phyloP scores from a whole-genome alignment of 2,888 invertebrate species.

The Lobophora halterata region DNA sequence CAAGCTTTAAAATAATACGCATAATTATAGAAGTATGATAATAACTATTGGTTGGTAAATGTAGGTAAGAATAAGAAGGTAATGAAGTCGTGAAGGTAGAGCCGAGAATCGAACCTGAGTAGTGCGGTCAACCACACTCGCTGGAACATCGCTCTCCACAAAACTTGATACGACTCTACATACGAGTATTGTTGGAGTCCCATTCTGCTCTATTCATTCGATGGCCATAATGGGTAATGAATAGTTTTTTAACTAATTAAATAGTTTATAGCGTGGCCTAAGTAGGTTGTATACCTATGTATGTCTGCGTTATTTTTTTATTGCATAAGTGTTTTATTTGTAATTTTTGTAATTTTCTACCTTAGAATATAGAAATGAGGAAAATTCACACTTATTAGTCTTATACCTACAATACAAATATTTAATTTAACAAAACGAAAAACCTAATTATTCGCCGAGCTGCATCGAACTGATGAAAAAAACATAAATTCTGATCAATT shows the following conservation, averaged over 20 bases:
- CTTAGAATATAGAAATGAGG: too few relatives aligned
- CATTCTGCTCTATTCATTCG: neutral
- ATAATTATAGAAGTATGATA: too few relatives aligned
- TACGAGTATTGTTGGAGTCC: neutral
- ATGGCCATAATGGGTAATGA: too few relatives aligned
- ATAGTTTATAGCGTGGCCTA: too few relatives aligned
- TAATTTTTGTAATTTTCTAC: too few relatives aligned
- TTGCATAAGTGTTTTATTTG: too few relatives aligned
- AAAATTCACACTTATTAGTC: too few relatives aligned
- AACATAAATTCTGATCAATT: conserved; percentile 19
- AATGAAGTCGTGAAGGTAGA: conserved; percentile 34
- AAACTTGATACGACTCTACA: conserved; percentile 37
- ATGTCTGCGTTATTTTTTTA: too few relatives aligned
- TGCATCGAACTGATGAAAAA: conserved; percentile 23
- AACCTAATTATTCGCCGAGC: conserved; percentile 28
- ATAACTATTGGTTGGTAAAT: too few relatives aligned
- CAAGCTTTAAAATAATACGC: too few relatives aligned
- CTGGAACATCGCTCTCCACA: conserved; percentile 31
- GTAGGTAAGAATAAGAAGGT: conserved; percentile 26
- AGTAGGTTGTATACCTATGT: too few relatives aligned
- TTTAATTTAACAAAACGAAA: conserved; percentile 32
- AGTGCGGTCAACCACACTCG: conserved; percentile 57
- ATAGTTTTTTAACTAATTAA: too few relatives aligned
- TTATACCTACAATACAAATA: conserved; percentile 4
- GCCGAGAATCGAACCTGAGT: conserved; percentile 45